Conservation (phyloP, 2,113 vertebrate genomes). For the Xiphophorus couchianus region DNA sequence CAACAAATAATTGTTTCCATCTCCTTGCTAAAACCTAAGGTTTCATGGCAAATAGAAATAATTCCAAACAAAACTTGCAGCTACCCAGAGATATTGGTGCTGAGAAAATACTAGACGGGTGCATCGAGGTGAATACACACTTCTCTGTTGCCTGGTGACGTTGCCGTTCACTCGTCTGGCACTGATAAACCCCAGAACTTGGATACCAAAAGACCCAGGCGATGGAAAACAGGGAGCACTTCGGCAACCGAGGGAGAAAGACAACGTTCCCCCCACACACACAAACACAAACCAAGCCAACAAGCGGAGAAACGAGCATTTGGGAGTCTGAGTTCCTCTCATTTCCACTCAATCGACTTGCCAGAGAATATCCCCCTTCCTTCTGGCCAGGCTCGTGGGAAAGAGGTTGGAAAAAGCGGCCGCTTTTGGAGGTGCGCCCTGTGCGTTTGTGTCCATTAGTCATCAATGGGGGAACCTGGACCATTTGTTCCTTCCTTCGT, state of each 20-base stretch:
- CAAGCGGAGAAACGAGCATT: slow-evolving; percentile 34
- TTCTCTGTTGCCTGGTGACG: slow-evolving; percentile 5
- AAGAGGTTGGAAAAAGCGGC: slow-evolving; percentile 63
- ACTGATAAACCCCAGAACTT: slow-evolving; percentile 27
- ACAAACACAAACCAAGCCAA: slow-evolving; percentile 29
- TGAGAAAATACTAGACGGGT: background rate
- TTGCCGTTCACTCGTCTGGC: slow-evolving; percentile 2
- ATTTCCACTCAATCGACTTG: slow-evolving; percentile 33
- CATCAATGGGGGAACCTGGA: slow-evolving; percentile 71
- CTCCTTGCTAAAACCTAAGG: background rate
- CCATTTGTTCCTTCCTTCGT: slow-evolving; percentile 64
- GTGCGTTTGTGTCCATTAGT: slow-evolving; percentile 61
- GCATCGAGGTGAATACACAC: slow-evolving; percentile 3
- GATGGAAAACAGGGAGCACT: slow-evolving; percentile 47
- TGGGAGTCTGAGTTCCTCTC: slow-evolving; percentile 32
- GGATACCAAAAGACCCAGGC: slow-evolving; percentile 27
- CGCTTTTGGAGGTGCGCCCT: slow-evolving; percentile 51
- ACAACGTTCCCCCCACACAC: slow-evolving; percentile 22
- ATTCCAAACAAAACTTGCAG: background rate
- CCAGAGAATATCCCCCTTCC: slow-evolving; percentile 67
- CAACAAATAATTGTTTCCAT: slow-evolving; percentile 5
- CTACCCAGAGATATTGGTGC: too few species aligned
- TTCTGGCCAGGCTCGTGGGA: slow-evolving; percentile 73
- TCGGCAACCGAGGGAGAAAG: slow-evolving; percentile 28
- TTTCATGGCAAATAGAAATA: background rate